Percentiles rank a stretch among this genome's conserved stretches.
These are phyloP conservation scores for Coccyzus lansbergi DNA, from an alignment of 2,797 vertebrate species.

Conservation along the genomic window DNA sequence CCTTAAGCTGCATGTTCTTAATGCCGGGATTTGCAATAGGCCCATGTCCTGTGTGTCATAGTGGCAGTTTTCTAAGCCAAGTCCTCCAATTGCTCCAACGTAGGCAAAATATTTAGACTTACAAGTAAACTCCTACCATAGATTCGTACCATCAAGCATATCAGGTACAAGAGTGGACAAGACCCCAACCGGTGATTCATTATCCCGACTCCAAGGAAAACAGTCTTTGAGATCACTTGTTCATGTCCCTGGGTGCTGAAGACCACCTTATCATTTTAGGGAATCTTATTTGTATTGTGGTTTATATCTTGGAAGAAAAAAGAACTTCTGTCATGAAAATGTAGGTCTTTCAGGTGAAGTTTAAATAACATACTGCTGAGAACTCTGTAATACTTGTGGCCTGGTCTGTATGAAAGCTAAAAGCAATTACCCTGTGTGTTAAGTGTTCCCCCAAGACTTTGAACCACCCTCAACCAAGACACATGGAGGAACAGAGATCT, in stretches of 20 bases:
- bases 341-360: background rate
- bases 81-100: background rate
- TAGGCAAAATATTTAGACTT: background rate
- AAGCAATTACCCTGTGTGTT: background rate
- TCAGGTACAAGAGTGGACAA: background rate
- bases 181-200: background rate
- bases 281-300: background rate
- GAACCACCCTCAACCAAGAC: background rate
- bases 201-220: background rate
- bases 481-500: background rate
- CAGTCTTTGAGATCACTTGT: background rate
- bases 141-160: background rate
- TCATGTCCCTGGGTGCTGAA: background rate
- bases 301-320: background rate
- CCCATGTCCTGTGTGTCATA: background rate
- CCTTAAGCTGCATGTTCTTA: background rate
- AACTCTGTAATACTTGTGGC: background rate
- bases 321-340: background rate
- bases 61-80: background rate
- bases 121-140: background rate
- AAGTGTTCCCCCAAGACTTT: background rate
- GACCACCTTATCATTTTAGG: background rate
- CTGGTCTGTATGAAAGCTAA: background rate
- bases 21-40: background rate
- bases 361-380: background rate